Evolutionary conservation across 2,797 vertebrate genomes (phyloP).

Genomic region (Chaunax sp.): DNA sequence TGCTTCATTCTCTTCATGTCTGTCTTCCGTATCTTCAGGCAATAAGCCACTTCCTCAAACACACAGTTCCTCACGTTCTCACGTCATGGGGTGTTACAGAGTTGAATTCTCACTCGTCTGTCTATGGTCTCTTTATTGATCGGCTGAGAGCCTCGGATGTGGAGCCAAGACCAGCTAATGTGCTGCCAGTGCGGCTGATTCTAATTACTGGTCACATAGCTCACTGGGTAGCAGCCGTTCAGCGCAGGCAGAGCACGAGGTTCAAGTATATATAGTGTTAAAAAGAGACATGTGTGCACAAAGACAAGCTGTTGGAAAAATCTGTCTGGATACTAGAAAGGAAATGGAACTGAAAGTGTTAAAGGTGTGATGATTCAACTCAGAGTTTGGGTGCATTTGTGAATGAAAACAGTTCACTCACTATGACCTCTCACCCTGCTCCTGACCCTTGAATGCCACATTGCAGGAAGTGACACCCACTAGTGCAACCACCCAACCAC

Average conservation of each 20-base stretch:
- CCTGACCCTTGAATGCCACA: slow-evolving; percentile 2
- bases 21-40: slow-evolving; percentile 41
- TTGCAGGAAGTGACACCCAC: slow-evolving; percentile 61
- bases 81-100: not conserved
- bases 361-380: not conserved
- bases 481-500: no score
- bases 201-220: slow-evolving; percentile 64
- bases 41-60: slow-evolving; percentile 60
- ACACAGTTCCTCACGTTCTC: slow-evolving; percentile 39
- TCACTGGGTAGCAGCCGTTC: slow-evolving; percentile 34
- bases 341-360: not conserved
- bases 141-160: slow-evolving; percentile 46
- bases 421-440: slow-evolving; percentile 3
- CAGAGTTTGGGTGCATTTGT: slow-evolving; percentile 11
- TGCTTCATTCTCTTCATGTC: slow-evolving; percentile 37
- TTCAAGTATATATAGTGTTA: not conserved
- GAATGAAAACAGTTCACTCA: slow-evolving; percentile 21
- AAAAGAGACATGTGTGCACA: not conserved
- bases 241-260: not conserved
- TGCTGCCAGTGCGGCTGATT: slow-evolving; percentile 51
- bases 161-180: slow-evolving; percentile 45
- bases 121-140: slow-evolving; percentile 69
- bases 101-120: slow-evolving; percentile 25
- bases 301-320: not conserved
- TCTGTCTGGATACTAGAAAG: not conserved